phyloP scores from a whole-genome alignment of 2,797 vertebrate genomes.

The Dermochelys coriacea region DNA sequence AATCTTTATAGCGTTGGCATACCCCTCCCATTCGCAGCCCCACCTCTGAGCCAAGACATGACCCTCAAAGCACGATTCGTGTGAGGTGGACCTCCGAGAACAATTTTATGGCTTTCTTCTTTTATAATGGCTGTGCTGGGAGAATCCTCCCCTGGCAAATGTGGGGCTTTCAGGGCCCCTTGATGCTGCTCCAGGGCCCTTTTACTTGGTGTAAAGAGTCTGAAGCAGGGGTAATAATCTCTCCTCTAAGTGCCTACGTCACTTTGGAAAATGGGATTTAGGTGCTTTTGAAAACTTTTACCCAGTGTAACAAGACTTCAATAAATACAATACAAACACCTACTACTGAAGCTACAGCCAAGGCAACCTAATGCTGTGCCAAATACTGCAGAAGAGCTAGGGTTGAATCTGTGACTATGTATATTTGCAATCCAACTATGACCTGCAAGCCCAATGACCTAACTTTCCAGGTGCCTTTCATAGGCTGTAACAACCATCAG shows the following conservation, averaged over 20 bases:
- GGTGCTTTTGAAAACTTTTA: not conserved
- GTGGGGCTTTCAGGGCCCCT: rapidly evolving
- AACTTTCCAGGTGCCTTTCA: not conserved
- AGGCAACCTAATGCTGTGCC: not conserved
- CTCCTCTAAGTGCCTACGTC: not conserved
- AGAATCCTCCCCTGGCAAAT: not conserved
- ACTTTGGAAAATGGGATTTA: not conserved
- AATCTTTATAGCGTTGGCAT: not conserved
- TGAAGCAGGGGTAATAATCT: not conserved
- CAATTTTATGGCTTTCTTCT: rapidly evolving
- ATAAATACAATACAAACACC: too few species aligned
- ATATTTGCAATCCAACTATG: not conserved
- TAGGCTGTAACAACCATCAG: not conserved
- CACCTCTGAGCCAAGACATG: too few species aligned
- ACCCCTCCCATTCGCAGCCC: too few species aligned
- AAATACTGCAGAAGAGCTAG: not conserved
- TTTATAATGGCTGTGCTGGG: rapidly evolving
- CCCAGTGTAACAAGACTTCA: not conserved
- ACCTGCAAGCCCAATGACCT: not conserved
- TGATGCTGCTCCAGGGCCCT: too few species aligned
- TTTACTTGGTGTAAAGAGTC: not conserved
- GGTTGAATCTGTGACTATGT: not conserved
- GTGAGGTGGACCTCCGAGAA: rapidly evolving
- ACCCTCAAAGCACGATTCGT: not conserved
- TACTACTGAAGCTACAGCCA: not conserved